These are phyloP conservation scores for Denticeps clupeoides DNA, from an alignment of 2,797 vertebrate species.

Conservation along the genomic window DNA sequence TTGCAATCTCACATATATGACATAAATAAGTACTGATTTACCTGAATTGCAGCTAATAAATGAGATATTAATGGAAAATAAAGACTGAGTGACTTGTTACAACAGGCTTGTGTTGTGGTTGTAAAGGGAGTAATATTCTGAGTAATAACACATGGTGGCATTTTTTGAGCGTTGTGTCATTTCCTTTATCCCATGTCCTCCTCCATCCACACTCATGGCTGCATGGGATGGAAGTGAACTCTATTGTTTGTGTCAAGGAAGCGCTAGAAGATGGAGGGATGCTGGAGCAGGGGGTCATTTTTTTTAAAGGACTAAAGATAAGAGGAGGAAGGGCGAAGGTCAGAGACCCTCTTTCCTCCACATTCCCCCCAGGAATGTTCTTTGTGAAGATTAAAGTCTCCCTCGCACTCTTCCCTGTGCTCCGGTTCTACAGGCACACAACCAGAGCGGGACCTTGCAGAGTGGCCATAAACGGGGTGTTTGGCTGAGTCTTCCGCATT, in stretches of 20 bases:
- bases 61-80: no score
- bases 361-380: slow-evolving; percentile 23
- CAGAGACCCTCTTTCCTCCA: neutral
- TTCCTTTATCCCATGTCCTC: neutral
- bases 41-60: no score
- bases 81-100: no score
- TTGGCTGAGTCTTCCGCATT: no score
- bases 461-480: neutral
- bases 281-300: neutral
- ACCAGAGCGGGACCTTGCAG: neutral
- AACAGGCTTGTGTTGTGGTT: no score
- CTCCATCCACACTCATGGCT: neutral
- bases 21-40: no score
- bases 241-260: neutral
- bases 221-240: neutral
- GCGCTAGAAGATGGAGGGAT: neutral
- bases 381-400: slow-evolving; percentile 24
- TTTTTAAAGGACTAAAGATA: neutral
- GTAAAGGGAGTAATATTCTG: no score
- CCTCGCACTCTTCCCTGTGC: slow-evolving; percentile 9
- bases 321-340: neutral
- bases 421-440: neutral
- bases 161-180: no score
- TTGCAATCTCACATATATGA: no score
- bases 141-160: no score